These are phyloP conservation scores for Liodrosophila aerea DNA, from an alignment of 2,888 invertebrate species.

Conservation along the genomic window DNA sequence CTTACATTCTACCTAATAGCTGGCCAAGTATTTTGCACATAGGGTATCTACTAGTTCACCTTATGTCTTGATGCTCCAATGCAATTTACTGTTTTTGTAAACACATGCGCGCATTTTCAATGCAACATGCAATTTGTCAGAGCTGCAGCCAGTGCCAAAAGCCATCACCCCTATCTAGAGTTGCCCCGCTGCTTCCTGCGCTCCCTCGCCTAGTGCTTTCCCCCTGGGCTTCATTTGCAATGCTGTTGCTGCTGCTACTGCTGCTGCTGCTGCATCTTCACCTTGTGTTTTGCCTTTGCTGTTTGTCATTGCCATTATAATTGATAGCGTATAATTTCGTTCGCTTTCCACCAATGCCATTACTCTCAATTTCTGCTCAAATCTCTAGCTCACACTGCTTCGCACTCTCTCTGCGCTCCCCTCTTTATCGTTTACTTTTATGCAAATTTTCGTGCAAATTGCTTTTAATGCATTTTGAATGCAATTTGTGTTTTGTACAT, in stretches of 20 bases:
- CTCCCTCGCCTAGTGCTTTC: neutral
- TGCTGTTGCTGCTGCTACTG: conserved; percentile 6
- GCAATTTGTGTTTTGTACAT: conserved; percentile 78
- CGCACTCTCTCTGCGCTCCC: conserved; percentile 5
- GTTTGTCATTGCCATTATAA: conserved; percentile 78
- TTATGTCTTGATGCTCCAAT: neutral
- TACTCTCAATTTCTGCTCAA: conserved; percentile 22
- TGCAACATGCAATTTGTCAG: conserved; percentile 65
- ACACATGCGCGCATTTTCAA: conserved; percentile 62
- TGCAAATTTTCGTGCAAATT: conserved; percentile 77
- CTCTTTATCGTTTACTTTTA: conserved; percentile 54
- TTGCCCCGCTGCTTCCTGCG: neutral
- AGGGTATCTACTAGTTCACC: conserved; percentile 26
- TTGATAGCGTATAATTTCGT: conserved; percentile 76
- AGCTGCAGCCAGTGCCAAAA: conserved; percentile 27
- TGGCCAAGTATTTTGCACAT: neutral
- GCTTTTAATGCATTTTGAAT: conserved; percentile 79
- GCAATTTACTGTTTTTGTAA: conserved; percentile 37
- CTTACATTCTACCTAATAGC: too few relatives aligned
- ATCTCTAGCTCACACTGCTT: conserved; percentile 15
- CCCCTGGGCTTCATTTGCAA: conserved; percentile 31
- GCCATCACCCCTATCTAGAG: neutral
- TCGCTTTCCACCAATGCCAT: conserved; percentile 43
- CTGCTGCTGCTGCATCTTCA: conserved; percentile 35
- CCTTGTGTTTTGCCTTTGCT: conserved; percentile 65